Conservation (phyloP, 2,888 invertebrate species). For the Dynastes grantii region DNA sequence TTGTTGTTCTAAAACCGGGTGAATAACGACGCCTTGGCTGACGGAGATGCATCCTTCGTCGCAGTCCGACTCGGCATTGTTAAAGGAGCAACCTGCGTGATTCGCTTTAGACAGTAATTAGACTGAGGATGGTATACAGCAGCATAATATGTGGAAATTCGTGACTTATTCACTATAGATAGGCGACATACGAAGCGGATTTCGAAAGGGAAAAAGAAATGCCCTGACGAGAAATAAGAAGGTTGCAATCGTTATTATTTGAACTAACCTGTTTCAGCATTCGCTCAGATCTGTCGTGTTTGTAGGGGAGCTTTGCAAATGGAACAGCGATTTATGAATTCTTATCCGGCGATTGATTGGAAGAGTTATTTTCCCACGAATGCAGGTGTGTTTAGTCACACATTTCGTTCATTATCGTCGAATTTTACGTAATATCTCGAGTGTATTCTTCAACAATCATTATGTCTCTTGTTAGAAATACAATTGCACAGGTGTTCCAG, state of each 20-base stretch:
- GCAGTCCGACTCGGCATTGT: background rate
- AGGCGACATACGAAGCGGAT: background rate
- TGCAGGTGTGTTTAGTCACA: constrained; percentile 2
- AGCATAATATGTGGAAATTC: background rate
- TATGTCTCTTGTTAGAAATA: no score
- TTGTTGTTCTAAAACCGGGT: background rate
- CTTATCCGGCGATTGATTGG: background rate
- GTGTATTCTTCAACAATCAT: background rate
- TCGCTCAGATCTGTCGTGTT: background rate
- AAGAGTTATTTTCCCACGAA: background rate
- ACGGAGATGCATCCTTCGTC: background rate
- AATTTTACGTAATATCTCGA: background rate
- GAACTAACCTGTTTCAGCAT: background rate
- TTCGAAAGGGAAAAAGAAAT: background rate
- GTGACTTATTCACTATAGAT: background rate
- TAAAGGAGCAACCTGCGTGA: background rate
- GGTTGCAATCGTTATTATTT: background rate
- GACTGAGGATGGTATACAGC: background rate
- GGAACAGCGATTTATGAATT: background rate
- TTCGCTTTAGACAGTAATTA: constrained; percentile 10
- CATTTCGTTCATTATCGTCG: background rate
- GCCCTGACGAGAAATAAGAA: background rate
- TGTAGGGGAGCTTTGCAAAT: background rate
- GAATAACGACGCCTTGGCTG: constrained; percentile 8
- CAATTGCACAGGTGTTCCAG: no score